A percentile compares a stretch with the other conserved stretches of the same genome.
phyloP scores from a whole-genome alignment of 2,113 vertebrate species.

The Corapipo altera region DNA sequence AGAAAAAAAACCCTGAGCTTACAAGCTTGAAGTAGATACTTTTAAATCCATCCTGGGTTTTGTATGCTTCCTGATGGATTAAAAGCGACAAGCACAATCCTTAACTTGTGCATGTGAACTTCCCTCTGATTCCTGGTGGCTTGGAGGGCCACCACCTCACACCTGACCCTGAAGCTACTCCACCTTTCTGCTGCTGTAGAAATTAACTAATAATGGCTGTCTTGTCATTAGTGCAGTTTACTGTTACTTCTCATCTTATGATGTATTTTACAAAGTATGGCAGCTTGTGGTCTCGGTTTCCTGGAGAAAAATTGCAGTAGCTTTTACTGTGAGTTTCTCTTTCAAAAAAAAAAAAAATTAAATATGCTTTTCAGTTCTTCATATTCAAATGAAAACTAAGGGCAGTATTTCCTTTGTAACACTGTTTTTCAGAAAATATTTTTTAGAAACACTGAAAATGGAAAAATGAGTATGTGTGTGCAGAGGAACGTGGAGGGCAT shows the following conservation, averaged over 20 bases:
- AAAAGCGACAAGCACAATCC: fast-evolving
- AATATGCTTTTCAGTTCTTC: neutral
- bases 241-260: neutral
- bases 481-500: slow-evolving; percentile 40
- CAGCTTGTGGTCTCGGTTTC: neutral
- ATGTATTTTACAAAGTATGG: neutral
- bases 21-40: neutral
- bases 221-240: neutral
- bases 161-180: neutral
- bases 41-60: neutral
- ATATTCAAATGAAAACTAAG: neutral
- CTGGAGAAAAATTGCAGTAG: neutral
- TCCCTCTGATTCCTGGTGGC: neutral
- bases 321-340: neutral
- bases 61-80: neutral
- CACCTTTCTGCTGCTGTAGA: neutral
- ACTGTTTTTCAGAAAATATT: neutral
- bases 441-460: neutral
- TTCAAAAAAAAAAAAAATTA: neutral
- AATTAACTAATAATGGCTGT: neutral
- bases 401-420: neutral
- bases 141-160: neutral
- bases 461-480: neutral
- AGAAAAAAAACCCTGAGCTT: neutral
- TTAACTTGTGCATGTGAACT: neutral